Conservation (phyloP, 2,113 vertebrate genomes). For the Bujurquina vittata region DNA sequence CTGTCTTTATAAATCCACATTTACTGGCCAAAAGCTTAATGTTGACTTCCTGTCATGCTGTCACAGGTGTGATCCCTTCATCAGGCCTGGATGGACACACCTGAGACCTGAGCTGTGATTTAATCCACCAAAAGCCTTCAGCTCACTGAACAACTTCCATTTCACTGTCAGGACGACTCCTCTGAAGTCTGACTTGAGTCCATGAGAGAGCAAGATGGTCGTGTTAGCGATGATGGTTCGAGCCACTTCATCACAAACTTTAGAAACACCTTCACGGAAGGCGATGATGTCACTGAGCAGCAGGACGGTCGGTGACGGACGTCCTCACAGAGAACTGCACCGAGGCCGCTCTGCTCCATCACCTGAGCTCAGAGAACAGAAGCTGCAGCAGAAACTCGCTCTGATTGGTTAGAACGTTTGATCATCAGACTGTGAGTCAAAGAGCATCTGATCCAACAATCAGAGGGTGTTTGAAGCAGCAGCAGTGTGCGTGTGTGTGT, state of each 20-base stretch:
- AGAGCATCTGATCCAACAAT: neutral
- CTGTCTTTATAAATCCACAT: neutral
- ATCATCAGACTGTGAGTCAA: neutral
- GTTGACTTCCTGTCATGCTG: neutral
- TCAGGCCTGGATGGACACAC: neutral
- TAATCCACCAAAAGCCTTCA: rapidly evolving
- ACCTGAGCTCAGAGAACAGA: neutral
- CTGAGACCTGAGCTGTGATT: neutral
- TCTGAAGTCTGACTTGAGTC: too few relatives aligned
- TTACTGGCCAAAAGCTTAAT: neutral
- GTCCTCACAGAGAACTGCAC: too few relatives aligned
- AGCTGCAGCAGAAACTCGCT: neutral
- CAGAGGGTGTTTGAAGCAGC: neutral
- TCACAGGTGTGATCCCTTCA: neutral
- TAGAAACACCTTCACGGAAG: too few relatives aligned
- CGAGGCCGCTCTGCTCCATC: too few relatives aligned
- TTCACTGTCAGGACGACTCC: neutral
- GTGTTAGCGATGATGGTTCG: too few relatives aligned
- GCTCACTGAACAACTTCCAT: rapidly evolving
- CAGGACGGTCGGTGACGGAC: too few relatives aligned
- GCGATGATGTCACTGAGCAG: too few relatives aligned
- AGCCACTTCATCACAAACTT: too few relatives aligned
- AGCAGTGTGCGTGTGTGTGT: neutral
- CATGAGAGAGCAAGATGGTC: too few relatives aligned
- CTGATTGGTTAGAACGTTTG: neutral